phyloP scores from a whole-genome alignment of 2,113 vertebrate species.

The Paedocypris sp. region DNA sequence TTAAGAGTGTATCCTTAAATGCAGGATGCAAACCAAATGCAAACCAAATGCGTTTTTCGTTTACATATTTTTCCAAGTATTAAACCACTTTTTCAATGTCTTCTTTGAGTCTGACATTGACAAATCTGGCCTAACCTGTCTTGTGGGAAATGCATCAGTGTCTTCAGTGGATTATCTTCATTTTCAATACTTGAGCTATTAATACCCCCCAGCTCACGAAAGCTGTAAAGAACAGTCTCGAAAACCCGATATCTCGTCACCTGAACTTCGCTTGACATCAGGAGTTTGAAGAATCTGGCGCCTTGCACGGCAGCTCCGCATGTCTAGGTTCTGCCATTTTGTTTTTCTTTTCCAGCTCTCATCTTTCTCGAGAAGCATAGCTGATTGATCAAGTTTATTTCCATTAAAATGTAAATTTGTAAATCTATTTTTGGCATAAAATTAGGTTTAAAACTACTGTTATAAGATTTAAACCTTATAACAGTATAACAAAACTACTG shows the following conservation, averaged over 20 bases:
- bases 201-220: constrained; percentile 24
- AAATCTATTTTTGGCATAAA: too few relatives aligned
- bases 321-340: not conserved
- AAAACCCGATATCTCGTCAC: constrained; percentile 18
- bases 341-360: constrained; percentile 1
- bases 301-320: constrained; percentile 12
- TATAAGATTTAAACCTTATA: too few relatives aligned
- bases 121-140: not conserved
- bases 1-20: too few relatives aligned
- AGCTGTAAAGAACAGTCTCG: constrained; percentile 17
- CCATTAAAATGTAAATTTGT: not conserved
- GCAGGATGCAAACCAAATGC: too few relatives aligned
- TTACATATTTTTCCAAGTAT: too few relatives aligned
- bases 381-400: not conserved
- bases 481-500: too few relatives aligned
- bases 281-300: constrained; percentile 25
- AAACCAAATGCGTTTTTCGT: too few relatives aligned
- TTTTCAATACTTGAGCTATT: constrained; percentile 16
- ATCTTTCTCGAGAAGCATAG: not conserved
- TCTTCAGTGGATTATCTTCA: constrained; percentile 2
- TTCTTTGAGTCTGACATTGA: not conserved
- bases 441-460: too few relatives aligned
- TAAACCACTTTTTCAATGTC: not conserved
- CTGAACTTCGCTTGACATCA: constrained; percentile 24
- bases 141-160: constrained; percentile 19